Evolutionary conservation across 2,797 vertebrate species (phyloP).

Genomic region (Sebastes hubbsi): DNA sequence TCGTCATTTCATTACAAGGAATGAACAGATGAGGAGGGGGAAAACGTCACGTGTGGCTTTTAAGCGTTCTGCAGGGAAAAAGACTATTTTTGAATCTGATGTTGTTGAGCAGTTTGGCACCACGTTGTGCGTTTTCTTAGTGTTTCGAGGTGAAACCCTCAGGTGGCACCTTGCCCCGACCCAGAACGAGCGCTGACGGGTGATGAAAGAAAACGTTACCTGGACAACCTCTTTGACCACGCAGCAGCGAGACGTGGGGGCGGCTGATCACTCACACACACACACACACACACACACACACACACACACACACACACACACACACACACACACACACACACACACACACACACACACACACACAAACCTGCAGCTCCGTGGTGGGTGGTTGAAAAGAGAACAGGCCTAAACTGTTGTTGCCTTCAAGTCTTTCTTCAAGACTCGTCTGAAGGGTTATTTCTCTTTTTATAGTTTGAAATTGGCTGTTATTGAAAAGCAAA

Average conservation of each 20-base stretch:
- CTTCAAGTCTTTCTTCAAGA: slow-evolving; percentile 14
- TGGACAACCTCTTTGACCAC: slow-evolving; percentile 62
- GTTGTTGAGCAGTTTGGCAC: slow-evolving; percentile 11
- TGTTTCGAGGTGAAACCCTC: slow-evolving; percentile 17
- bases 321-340: neutral
- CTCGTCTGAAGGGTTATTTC: neutral
- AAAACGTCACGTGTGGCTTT: neutral
- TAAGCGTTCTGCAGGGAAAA: neutral
- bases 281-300: slow-evolving; percentile 8
- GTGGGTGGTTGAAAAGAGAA: slow-evolving; percentile 7
- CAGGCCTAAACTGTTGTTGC: neutral
- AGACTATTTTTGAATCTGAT: neutral
- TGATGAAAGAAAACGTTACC: slow-evolving; percentile 56
- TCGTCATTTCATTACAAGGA: slow-evolving; percentile 24
- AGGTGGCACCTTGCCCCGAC: slow-evolving; percentile 18
- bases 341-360: neutral
- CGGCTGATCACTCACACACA: slow-evolving; percentile 22
- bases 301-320: neutral
- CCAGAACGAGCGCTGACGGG: slow-evolving; percentile 40
- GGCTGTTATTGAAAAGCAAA: neutral
- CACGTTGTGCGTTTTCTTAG: neutral
- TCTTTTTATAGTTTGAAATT: neutral
- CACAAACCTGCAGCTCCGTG: neutral
- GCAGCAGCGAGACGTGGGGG: slow-evolving; percentile 39
- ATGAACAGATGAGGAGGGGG: slow-evolving; percentile 1